Percentiles rank a stretch among this genome's conserved stretches.
phyloP scores from a whole-genome alignment of 2,113 vertebrate species.

The Seriola quinqueradiata region DNA sequence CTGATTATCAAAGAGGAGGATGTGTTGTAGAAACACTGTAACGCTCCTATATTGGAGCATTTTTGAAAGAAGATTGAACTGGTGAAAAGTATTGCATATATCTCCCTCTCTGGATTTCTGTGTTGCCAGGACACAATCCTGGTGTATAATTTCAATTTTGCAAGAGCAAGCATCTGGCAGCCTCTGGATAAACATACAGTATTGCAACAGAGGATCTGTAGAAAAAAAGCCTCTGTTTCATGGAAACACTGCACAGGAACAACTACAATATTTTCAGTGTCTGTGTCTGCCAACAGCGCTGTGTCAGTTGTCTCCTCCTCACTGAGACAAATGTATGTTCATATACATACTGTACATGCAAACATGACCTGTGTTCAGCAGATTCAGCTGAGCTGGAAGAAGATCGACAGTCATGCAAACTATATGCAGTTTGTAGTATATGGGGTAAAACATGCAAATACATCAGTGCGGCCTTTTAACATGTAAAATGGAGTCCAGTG shows the following conservation, averaged over 20 bases:
- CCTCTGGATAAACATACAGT: background rate
- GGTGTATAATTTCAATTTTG: background rate
- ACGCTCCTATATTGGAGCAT: background rate
- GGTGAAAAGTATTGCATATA: background rate
- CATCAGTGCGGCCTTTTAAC: background rate
- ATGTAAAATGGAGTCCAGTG: background rate
- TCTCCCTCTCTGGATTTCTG: background rate
- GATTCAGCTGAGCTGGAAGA: background rate
- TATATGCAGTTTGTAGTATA: background rate
- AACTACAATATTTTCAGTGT: background rate
- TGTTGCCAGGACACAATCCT: background rate
- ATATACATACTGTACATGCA: background rate
- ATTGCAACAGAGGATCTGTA: background rate
- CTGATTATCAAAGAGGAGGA: background rate
- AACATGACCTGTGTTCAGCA: background rate
- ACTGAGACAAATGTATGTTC: background rate
- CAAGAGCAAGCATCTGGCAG: background rate
- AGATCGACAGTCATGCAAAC: background rate
- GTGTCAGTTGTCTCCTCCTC: background rate
- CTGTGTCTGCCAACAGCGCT: background rate
- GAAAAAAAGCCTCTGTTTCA: no score
- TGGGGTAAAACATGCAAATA: slow-evolving; percentile 9
- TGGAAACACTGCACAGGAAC: background rate
- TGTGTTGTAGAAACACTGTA: background rate
- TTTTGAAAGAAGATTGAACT: background rate